These are phyloP conservation scores for Centroberyx gerrardi DNA, from an alignment of 2,797 vertebrate genomes.

Conservation along the genomic window DNA sequence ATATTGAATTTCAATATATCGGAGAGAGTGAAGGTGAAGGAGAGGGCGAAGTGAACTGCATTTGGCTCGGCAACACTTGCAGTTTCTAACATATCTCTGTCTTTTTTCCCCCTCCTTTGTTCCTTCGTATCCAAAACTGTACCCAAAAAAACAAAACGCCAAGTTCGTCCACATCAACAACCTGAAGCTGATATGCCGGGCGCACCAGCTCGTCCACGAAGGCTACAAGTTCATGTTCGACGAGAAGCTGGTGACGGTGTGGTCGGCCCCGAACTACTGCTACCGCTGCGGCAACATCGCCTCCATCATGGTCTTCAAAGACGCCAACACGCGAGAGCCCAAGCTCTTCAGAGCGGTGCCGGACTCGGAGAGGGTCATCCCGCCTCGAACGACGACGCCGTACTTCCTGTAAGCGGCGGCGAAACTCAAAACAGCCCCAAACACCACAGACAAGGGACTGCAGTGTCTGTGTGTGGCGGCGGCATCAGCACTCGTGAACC, in stretches of 20 bases:
- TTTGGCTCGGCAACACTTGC: too few relatives aligned
- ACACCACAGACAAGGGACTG: conserved; percentile 17
- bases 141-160: conserved; percentile 2
- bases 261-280: conserved; percentile 99
- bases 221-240: conserved; percentile 99
- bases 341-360: conserved; percentile 97
- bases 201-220: conserved; percentile 97
- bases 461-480: conserved; percentile 13
- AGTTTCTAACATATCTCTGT: neutral
- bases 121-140: neutral
- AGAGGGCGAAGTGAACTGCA: too few relatives aligned
- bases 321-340: conserved; percentile 96
- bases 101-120: neutral
- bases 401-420: conserved; percentile 76
- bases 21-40: too few relatives aligned
- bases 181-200: conserved; percentile 97
- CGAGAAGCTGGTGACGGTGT: conserved; percentile 97
- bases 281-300: conserved; percentile 99
- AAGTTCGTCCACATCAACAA: conserved; percentile 99
- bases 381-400: conserved; percentile 81
- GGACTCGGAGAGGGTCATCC: conserved; percentile 96
- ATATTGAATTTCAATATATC: too few relatives aligned
- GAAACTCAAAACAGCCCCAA: neutral
- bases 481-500: conserved; percentile 58
- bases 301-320: conserved; percentile 99